Evolutionary conservation across 2,113 vertebrate genomes (phyloP).

Genomic region (Pygoscelis adeliae): DNA sequence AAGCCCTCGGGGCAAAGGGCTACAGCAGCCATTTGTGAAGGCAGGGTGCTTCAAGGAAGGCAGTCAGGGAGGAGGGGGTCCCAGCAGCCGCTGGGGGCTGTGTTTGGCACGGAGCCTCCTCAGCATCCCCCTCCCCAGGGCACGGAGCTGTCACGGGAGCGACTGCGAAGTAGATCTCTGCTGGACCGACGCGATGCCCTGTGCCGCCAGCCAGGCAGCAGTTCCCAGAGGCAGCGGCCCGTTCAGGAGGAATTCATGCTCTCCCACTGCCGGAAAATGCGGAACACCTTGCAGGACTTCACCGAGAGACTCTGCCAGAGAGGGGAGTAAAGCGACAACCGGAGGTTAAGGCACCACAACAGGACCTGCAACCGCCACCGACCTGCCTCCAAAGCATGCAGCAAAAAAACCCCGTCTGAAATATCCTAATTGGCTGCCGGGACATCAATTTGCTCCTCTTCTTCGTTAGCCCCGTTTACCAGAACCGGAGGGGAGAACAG

Average conservation of each 20-base stretch:
- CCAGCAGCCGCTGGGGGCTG: not conserved
- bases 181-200: rapidly evolving
- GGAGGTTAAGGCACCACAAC: rapidly evolving
- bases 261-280: conserved; percentile 93
- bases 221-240: not conserved
- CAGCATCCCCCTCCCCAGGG: not conserved
- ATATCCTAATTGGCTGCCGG: not conserved
- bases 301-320: conserved; percentile 81
- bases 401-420: rapidly evolving
- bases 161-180: rapidly evolving
- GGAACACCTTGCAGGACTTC: conserved; percentile 92
- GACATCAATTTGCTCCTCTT: rapidly evolving
- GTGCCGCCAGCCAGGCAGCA: rapidly evolving
- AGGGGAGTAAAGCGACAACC: rapidly evolving
- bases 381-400: not conserved
- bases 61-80: not conserved
- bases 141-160: rapidly evolving
- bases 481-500: not conserved
- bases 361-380: rapidly evolving
- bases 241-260: conserved; percentile 77
- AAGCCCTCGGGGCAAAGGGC: not conserved
- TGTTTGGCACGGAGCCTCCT: rapidly evolving
- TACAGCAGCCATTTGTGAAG: not conserved
- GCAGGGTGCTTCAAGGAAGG: not conserved
- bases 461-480: rapidly evolving